Evolutionary conservation across 2,113 vertebrate species (phyloP).

Genomic region (Leuciscus idus): DNA sequence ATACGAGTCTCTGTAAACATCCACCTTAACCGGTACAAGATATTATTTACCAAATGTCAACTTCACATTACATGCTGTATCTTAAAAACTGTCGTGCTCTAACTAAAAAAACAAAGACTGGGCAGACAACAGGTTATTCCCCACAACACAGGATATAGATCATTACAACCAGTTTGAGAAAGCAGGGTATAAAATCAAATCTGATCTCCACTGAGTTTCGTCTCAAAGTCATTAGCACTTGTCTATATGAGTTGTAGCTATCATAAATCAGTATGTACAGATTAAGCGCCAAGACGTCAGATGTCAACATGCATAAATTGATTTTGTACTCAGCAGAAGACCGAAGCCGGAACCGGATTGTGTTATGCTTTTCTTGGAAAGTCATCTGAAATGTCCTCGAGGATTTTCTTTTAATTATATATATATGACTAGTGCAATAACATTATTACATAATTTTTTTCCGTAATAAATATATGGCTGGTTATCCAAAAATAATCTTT

Average conservation of each 20-base stretch:
- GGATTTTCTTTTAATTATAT: neutral
- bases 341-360: conserved; percentile 11
- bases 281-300: neutral
- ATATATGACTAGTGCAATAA: conserved; percentile 48
- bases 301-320: conserved; percentile 42
- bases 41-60: conserved; percentile 30
- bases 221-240: conserved; percentile 32
- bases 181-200: conserved; percentile 25
- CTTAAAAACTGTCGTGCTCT: conserved; percentile 34
- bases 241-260: conserved; percentile 10
- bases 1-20: conserved; percentile 39
- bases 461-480: conserved; percentile 54
- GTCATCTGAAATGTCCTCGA: conserved; percentile 41
- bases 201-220: neutral
- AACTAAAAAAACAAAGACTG: conserved; percentile 17
- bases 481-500: conserved; percentile 39
- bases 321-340: neutral
- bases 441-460: conserved; percentile 19
- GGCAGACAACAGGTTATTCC: conserved; percentile 43
- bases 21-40: conserved; percentile 33
- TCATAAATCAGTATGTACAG: conserved; percentile 42
- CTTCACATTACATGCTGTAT: conserved; percentile 49
- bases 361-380: conserved; percentile 23
- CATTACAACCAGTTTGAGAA: conserved; percentile 43
- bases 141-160: conserved; percentile 37